phyloP scores from a whole-genome alignment of 2,888 invertebrate genomes.

The Bhutanitis thaidina region DNA sequence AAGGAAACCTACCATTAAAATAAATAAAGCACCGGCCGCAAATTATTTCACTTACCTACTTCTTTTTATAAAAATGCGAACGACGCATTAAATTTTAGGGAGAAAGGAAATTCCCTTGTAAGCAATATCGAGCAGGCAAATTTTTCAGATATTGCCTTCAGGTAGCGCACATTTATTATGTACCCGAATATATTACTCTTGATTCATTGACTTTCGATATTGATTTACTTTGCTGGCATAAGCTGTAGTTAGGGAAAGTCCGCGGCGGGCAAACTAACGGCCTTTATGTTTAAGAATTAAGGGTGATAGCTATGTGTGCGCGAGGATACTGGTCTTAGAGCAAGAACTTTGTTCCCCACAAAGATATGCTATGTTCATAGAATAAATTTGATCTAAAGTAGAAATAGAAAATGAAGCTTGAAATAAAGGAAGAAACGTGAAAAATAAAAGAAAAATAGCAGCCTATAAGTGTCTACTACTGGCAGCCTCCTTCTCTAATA shows the following conservation, averaged over 20 bases:
- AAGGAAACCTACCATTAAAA: slow-evolving; percentile 76
- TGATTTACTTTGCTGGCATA: slow-evolving; percentile 79
- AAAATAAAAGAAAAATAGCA: too few relatives aligned
- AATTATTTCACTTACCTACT: slow-evolving; percentile 79
- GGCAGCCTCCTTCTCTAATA: too few relatives aligned
- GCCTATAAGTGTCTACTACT: too few relatives aligned
- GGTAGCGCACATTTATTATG: slow-evolving; percentile 81
- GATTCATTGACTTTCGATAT: slow-evolving; percentile 80
- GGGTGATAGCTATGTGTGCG: slow-evolving; percentile 40
- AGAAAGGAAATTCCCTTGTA: slow-evolving; percentile 80
- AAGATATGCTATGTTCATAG: too few relatives aligned
- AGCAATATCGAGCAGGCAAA: slow-evolving; percentile 80
- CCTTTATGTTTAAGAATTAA: slow-evolving; percentile 59
- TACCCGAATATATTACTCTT: slow-evolving; percentile 81
- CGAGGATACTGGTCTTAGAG: slow-evolving; percentile 20
- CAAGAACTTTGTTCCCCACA: slow-evolving; percentile 6
- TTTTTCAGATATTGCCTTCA: slow-evolving; percentile 81
- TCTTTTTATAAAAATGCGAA: slow-evolving; percentile 80
- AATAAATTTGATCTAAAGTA: too few relatives aligned
- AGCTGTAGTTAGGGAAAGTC: slow-evolving; percentile 67
- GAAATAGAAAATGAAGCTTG: too few relatives aligned
- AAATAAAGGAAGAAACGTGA: too few relatives aligned
- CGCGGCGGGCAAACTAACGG: slow-evolving; percentile 46
- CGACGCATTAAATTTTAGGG: slow-evolving; percentile 80
- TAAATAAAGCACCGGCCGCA: slow-evolving; percentile 75